Conservation (phyloP, 2,888 invertebrate species). For the Leptinotarsa juncta region DNA sequence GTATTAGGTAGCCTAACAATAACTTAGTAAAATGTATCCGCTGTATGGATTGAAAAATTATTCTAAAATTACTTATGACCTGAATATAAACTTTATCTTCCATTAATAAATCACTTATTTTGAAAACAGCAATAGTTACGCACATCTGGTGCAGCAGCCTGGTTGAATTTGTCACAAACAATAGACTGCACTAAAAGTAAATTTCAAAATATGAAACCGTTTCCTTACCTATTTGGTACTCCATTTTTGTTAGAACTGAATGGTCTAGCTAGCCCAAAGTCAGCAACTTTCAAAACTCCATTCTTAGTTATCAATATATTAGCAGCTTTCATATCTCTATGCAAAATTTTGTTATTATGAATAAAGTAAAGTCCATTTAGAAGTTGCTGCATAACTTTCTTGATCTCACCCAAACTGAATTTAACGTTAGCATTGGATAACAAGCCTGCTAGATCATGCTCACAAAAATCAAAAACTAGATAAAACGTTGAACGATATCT, state of each 20-base stretch:
- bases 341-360: slow-evolving; percentile 94
- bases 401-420: slow-evolving; percentile 96
- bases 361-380: slow-evolving; percentile 94
- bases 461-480: slow-evolving; percentile 97
- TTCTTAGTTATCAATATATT: slow-evolving; percentile 97
- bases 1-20: no score
- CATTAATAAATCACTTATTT: no score
- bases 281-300: slow-evolving; percentile 94
- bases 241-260: slow-evolving; percentile 90
- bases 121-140: no score
- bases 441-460: slow-evolving; percentile 97
- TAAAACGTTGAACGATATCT: slow-evolving; percentile 90
- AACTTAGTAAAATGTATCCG: no score
- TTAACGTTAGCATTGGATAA: slow-evolving; percentile 96
- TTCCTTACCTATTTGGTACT: slow-evolving; percentile 74
- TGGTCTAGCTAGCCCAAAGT: slow-evolving; percentile 96
- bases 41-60: no score
- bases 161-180: no score
- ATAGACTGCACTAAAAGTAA: no score
- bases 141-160: no score
- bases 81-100: no score
- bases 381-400: slow-evolving; percentile 92
- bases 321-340: slow-evolving; percentile 98
- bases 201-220: background rate
- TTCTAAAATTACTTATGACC: no score